Percentiles rank a stretch among this genome's conserved stretches.
Conservation (phyloP, 2,888 invertebrate genomes). For the Leptopilina syphax region DNA sequence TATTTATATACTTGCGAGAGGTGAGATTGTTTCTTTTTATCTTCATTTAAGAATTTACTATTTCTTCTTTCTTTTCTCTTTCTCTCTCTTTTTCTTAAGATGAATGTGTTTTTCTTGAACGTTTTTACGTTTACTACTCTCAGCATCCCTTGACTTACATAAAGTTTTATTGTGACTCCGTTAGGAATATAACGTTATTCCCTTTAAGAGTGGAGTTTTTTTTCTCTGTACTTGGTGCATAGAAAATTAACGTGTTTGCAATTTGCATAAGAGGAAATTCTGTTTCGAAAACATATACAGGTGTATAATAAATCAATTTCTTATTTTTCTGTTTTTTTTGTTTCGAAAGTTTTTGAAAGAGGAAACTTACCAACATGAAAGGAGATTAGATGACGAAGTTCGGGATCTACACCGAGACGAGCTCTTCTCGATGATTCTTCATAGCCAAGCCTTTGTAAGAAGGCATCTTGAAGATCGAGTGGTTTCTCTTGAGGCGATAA, state of each 20-base stretch:
- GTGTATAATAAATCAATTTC: neutral
- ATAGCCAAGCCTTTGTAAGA: conserved; percentile 81
- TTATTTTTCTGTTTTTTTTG: neutral
- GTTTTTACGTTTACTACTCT: neutral
- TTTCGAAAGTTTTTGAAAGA: neutral
- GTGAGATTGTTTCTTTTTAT: too few relatives aligned
- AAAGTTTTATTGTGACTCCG: conserved; percentile 6
- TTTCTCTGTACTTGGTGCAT: neutral
- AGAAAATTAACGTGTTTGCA: neutral
- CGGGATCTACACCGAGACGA: conserved; percentile 83
- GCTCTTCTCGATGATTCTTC: conserved; percentile 80
- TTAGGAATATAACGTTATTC: conserved; percentile 21
- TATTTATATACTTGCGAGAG: too few relatives aligned
- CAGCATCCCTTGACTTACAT: neutral
- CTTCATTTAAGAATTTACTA: too few relatives aligned
- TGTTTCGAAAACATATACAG: neutral
- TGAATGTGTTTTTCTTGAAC: neutral
- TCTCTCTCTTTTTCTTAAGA: neutral
- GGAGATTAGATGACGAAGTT: conserved; percentile 80
- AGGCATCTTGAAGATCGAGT: conserved; percentile 81
- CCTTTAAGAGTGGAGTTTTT: neutral
- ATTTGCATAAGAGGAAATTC: neutral
- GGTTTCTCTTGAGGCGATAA: conserved; percentile 80
- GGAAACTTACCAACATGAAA: conserved; percentile 79
- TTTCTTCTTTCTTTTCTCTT: neutral